These are phyloP conservation scores for Drosophila pegasa DNA, from an alignment of 2,888 invertebrate genomes.

Conservation along the genomic window DNA sequence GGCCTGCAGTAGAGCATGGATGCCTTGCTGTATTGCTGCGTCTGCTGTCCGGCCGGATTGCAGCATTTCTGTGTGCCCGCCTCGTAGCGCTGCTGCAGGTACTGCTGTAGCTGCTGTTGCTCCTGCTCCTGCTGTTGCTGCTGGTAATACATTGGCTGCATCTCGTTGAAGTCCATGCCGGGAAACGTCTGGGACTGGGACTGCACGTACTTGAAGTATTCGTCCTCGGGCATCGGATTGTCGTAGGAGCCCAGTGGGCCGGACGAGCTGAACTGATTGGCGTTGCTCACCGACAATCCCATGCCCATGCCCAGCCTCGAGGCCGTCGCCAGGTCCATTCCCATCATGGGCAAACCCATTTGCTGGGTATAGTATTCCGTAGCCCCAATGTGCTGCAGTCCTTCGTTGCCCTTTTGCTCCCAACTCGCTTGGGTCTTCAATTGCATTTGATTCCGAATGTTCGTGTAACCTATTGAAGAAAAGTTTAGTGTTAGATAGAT, in stretches of 20 bases:
- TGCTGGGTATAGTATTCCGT: constrained; percentile 26
- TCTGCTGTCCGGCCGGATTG: background rate
- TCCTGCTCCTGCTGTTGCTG: background rate
- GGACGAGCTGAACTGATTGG: background rate
- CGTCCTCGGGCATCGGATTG: background rate
- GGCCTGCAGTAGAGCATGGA: background rate
- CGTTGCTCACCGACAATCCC: background rate
- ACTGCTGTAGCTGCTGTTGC: background rate
- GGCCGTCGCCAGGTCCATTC: background rate
- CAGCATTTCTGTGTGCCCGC: background rate
- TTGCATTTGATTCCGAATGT: background rate
- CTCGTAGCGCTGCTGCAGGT: background rate
- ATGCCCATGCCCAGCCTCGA: constrained; percentile 1
- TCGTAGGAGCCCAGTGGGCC: background rate
- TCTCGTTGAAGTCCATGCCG: background rate
- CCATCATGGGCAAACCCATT: constrained; percentile 3
- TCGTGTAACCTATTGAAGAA: background rate
- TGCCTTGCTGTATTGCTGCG: no score
- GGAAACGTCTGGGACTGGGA: background rate
- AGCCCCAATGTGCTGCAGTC: background rate
- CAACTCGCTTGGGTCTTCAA: background rate
- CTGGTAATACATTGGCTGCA: background rate
- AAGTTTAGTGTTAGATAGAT: no score
- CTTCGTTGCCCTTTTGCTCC: background rate
- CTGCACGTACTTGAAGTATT: constrained; percentile 5